Evolutionary conservation across 2,113 vertebrate species (phyloP).

Genomic region (Puffinus mauretanicus): DNA sequence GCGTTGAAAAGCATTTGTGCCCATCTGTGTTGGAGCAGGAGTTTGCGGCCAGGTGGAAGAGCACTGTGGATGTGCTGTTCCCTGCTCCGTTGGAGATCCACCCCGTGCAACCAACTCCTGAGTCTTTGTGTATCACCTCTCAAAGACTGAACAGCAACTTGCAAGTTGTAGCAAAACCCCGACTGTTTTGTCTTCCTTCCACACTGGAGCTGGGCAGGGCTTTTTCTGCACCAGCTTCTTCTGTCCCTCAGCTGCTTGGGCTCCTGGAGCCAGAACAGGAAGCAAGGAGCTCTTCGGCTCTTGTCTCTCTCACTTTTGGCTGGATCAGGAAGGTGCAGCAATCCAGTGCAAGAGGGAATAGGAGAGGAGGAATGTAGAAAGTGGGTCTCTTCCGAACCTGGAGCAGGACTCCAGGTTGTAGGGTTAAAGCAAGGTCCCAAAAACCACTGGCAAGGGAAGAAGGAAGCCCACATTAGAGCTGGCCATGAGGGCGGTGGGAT

Average conservation of each 20-base stretch:
- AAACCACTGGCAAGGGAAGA: background rate
- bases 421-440: background rate
- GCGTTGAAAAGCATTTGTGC: background rate
- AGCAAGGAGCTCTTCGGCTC: background rate
- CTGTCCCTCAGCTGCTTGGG: background rate
- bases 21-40: background rate
- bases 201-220: background rate
- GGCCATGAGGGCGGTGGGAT: background rate
- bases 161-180: background rate
- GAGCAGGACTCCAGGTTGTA: background rate
- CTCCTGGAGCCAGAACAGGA: background rate
- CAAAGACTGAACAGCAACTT: background rate
- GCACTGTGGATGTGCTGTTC: accelerated
- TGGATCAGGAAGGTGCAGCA: background rate
- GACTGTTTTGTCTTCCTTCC: background rate
- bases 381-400: background rate
- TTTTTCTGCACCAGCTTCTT: background rate
- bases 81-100: background rate
- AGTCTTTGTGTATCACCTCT: background rate
- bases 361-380: background rate
- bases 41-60: background rate
- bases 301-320: background rate
- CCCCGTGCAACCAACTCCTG: accelerated
- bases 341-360: background rate
- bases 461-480: accelerated